phyloP scores from a whole-genome alignment of 2,888 invertebrate genomes.

The Panorpa germanica region DNA sequence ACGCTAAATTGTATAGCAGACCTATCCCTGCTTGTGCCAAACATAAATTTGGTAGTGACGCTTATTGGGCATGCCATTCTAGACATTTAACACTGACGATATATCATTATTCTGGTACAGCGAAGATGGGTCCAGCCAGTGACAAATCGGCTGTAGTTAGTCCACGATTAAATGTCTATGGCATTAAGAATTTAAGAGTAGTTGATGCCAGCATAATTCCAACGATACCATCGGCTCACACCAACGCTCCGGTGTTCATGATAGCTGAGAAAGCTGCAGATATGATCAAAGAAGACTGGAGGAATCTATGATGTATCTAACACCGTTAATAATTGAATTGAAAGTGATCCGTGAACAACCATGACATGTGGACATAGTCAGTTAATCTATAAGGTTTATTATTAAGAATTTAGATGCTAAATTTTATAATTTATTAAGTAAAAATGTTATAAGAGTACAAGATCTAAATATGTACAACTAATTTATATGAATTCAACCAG shows the following conservation, averaged over 20 bases:
- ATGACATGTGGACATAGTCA: too few species aligned
- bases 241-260: slow-evolving; percentile 3
- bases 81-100: slow-evolving; percentile 48
- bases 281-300: slow-evolving; percentile 4
- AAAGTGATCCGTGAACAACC: too few species aligned
- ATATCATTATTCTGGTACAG: slow-evolving; percentile 32
- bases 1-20: slow-evolving; percentile 34
- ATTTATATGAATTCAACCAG: too few species aligned
- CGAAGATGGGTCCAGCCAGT: slow-evolving; percentile 4
- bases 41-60: slow-evolving; percentile 36
- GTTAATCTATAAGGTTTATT: too few species aligned
- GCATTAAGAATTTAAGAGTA: slow-evolving; percentile 4
- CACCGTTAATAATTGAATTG: too few species aligned
- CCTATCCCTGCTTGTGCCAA: slow-evolving; percentile 39
- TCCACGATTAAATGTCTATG: background rate
- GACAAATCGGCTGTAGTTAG: slow-evolving; percentile 5
- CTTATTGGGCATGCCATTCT: slow-evolving; percentile 47
- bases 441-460: too few species aligned
- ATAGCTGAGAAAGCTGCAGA: slow-evolving; percentile 6
- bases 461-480: too few species aligned
- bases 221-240: background rate
- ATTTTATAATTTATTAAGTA: too few species aligned
- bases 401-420: too few species aligned
- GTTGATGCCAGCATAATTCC: slow-evolving; percentile 6
- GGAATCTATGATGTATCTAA: too few species aligned